phyloP scores from a whole-genome alignment of 64 coral and sea anemone genomes.

The Porites lutea region DNA sequence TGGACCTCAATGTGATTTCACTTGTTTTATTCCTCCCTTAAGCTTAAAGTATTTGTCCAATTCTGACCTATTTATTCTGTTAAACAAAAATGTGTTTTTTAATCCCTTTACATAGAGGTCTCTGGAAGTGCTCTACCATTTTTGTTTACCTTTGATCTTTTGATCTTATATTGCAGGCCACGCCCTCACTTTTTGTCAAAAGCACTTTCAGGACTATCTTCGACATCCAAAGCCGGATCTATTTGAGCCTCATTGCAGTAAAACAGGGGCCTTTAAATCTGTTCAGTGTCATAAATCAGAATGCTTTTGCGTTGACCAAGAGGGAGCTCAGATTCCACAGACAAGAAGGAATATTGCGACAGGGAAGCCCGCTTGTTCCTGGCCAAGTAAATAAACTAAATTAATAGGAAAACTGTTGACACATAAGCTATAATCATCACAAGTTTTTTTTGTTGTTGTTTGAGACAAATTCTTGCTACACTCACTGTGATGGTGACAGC shows the following conservation, averaged over 20 bases:
- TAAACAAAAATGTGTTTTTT: too few relatives aligned
- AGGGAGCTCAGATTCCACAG: constrained; percentile 62
- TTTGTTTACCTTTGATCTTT: background rate
- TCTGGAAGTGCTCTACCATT: too few relatives aligned
- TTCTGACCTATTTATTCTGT: too few relatives aligned
- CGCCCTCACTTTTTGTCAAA: constrained; percentile 73
- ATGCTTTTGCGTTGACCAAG: constrained; percentile 79
- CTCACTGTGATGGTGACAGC: too few relatives aligned
- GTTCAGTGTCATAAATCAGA: constrained; percentile 66
- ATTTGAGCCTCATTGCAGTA: constrained; percentile 71
- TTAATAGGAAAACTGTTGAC: too few relatives aligned
- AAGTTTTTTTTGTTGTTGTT: too few relatives aligned
- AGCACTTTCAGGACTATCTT: constrained; percentile 65
- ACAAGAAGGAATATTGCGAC: constrained; percentile 63
- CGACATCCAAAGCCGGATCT: constrained; percentile 38
- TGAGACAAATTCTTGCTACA: too few relatives aligned
- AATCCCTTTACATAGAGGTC: too few relatives aligned
- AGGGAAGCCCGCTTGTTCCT: constrained; percentile 70
- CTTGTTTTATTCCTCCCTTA: too few relatives aligned
- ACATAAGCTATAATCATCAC: too few relatives aligned
- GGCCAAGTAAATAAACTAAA: background rate
- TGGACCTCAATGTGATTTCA: too few relatives aligned
- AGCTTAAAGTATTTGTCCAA: too few relatives aligned
- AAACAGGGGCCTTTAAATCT: constrained; percentile 64
- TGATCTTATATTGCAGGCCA: constrained; percentile 20